Conservation (phyloP, 64 coral and sea anemone species). For the Pachyseris speciosa region DNA sequence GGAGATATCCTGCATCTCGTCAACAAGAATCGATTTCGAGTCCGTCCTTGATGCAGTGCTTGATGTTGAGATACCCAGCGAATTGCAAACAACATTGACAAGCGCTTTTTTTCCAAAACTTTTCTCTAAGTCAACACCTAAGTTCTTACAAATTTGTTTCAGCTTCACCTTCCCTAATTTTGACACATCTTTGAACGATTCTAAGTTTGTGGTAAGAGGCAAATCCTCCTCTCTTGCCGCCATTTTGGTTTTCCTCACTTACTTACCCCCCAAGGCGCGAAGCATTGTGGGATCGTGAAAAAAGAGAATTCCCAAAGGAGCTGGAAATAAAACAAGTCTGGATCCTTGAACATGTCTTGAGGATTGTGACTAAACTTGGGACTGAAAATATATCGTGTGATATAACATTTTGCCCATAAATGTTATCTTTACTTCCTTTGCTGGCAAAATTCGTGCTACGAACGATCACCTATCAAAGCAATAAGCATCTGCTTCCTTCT, state of each 20-base stretch:
- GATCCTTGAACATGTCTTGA: no score
- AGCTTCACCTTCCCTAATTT: conserved; percentile 33
- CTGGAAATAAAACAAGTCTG: no score
- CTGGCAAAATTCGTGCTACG: no score
- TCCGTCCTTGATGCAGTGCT: neutral
- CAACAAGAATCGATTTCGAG: neutral
- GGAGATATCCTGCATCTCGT: conserved; percentile 1
- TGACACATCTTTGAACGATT: conserved; percentile 47
- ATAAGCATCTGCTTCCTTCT: no score
- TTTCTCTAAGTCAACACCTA: conserved; percentile 37
- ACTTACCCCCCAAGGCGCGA: conserved; percentile 59
- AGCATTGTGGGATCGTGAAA: conserved; percentile 54
- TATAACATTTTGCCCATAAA: no score
- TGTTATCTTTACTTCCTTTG: no score
- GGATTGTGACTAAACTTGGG: no score
- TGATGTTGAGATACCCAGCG: conserved; percentile 51
- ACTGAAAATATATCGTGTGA: no score
- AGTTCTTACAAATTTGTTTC: conserved; percentile 33
- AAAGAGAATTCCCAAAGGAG: no score
- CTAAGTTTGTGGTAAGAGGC: conserved; percentile 18
- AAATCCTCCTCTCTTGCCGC: neutral
- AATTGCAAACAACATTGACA: conserved; percentile 55
- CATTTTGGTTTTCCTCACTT: conserved; percentile 24
- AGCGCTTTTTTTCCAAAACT: conserved; percentile 64
- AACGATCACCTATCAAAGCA: no score